Base-by-base conservation (phyloP, 1,140 invertebrate genomes). In the Macrotrachela quadricornifera region DNA sequence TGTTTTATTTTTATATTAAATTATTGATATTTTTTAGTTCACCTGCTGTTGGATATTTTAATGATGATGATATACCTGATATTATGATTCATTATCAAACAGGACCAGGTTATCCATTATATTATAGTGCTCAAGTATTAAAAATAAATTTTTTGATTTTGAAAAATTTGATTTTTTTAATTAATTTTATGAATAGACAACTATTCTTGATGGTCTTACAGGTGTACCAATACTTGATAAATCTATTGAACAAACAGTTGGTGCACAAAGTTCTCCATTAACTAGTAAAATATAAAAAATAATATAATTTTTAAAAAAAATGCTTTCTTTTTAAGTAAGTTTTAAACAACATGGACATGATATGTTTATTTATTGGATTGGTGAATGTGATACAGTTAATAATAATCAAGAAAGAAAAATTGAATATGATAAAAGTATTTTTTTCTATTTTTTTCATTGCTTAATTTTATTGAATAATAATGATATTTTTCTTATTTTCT, bases 31-130 rank as follows among this genome's bases (percentile, higher is more conserved):
- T 50, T 63, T 69, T 72, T 58, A 82, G 81, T 60, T 77, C 80
- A 56, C 82, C 82, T 38, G 77, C 81, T 21, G 80, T 80, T 16
- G 82, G 80, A 9, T 83, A 78, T 64, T 86, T 81, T 58, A 81
- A 85, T 63, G 75, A 78, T 57, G 83, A 85, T 63, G 71, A 78
- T 54, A 67, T 80, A n/a, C 82, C 82, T 0, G 83, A 85, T 61
- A 82, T 86, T 59, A 74, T 85, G 66, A 74, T 86, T 0, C 81
- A 82, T 60, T 82, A 81, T 62, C 77, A 81, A 60, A 75, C 75
- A 55, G 81, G 80, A 1, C 77, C 78, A 1, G 79, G 77, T 10
- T 82, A 77, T 65, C 79, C 80, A 1, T 69, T 79, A 0, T 82
- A 82, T 63, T 82, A 81, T 65, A 79, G 80, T 59, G 79, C 81